Evolutionary conservation across 2,113 vertebrate species (phyloP).

Genomic region (Oncorhynchus kisutch): DNA sequence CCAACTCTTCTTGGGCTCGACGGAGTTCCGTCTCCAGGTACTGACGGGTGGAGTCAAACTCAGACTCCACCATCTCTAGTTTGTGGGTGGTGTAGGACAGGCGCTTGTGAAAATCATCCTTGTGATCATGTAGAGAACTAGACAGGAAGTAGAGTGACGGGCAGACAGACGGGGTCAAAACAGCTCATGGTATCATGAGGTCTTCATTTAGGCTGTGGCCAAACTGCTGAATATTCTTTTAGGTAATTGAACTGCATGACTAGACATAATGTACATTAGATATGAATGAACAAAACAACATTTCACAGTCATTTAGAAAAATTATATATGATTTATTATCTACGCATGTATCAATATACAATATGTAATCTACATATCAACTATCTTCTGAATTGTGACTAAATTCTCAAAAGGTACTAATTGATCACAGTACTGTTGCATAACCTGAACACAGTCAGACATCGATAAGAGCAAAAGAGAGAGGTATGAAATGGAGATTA

Average conservation of each 20-base stretch:
- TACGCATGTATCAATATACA: background rate
- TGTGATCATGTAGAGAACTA: conserved; percentile 93
- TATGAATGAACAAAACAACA: too few relatives aligned
- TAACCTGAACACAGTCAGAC: too few relatives aligned
- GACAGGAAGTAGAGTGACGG: conserved; percentile 18
- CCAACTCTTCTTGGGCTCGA: conserved; percentile 92
- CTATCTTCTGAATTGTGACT: too few relatives aligned
- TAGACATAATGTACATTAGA: too few relatives aligned
- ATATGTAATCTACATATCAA: background rate
- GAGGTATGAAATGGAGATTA: conserved; percentile 30
- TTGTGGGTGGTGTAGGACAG: conserved; percentile 92
- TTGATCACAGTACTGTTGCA: too few relatives aligned
- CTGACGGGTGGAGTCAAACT: conserved; percentile 92
- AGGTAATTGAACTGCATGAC: too few relatives aligned
- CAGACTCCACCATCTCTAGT: conserved; percentile 91
- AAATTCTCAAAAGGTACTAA: too few relatives aligned
- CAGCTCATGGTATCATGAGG: background rate
- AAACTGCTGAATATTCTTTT: background rate
- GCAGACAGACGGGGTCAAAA: conserved; percentile 1
- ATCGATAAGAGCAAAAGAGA: background rate
- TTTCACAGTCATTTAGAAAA: background rate
- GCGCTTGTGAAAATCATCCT: conserved; percentile 93
- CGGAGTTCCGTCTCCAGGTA: conserved; percentile 94
- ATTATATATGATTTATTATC: background rate
- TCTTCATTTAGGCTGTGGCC: background rate